Base-by-base conservation (phyloP, 2,113 vertebrate species). In the Tachysurus vachellii region DNA sequence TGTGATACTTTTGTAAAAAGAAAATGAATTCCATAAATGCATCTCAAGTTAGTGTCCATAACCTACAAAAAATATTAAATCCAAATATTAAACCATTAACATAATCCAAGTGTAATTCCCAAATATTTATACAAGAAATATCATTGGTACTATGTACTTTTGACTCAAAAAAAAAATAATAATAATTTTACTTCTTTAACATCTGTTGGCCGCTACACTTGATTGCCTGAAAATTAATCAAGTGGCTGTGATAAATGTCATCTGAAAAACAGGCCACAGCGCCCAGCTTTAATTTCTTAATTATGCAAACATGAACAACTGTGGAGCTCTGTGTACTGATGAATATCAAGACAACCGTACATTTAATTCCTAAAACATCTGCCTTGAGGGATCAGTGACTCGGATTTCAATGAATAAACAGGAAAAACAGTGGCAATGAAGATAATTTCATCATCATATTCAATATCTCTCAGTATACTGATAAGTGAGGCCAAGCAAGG, bases 361-460 rank as follows among this genome's bases (percentile, higher is more conserved):
- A 91, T 91, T 87, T 88, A 88, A 75, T 86, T 92, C 88, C 91
- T 91, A 91, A 91, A 87, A 94, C 95, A 96, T 95, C 95, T 96
- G 95, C 91, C 90, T 68, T 1, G 85, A 86, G 89, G 90, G 88
- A 88, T 80, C 87, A 88, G 89, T 89, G 90, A 92, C 90, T 94
- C 92, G 89, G 81, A 89, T 73, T 80, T 88, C 71, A 36, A 85
- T 66, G 91, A 89, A 92, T 91, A 95, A 94, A 93, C 93, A 93
- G 84, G 28, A 80, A 80, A 89, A 56, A 80, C 90, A 1, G 75
- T 87, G 89, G 89, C 91, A 82, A 89, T 88, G 87, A 79, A 90
- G 90, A 92, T 95, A 95, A 96, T 96, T 95, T 94, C 94, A 96
- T 96, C 93, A 96, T 89, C 93, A 95, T 96, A 96, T 96, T 94